Base-by-base conservation (phyloP, 2,888 invertebrate genomes). In the Lomographa bimaculata region DNA sequence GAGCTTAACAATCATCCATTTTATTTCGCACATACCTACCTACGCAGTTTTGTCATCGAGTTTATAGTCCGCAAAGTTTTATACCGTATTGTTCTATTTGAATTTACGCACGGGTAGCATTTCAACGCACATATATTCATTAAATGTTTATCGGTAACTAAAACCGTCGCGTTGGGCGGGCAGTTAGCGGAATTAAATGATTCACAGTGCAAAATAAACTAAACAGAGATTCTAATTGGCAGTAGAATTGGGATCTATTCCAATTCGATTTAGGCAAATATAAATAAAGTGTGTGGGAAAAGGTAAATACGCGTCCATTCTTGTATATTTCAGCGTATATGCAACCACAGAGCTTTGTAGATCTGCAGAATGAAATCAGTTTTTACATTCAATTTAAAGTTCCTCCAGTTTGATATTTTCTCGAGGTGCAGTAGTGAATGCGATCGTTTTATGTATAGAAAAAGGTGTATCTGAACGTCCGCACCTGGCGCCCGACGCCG, bases 391-490 rank as follows among this genome's bases (percentile, higher is more conserved):
- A 46, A 48, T 45, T 43, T 40, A 27, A 34, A 43, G 30, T 43
- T 26, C 21, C 11, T 35, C 8, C 36, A 44, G 41, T 47, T 46
- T 38, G 34, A 38, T 42, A 38, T 45, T 44, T 46, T 24, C 41
- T 41, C 25, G 21, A 42, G 29, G 27, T 50, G 37, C 39, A 50
- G 42, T 26, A 46, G 46, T 33, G 30, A 48, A 34, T 38, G 32
- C 28, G 28, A 49, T 54, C 43, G 44, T 46, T 54, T 47, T 47
- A 49, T 28, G 36, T 37, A 3, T 24, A 50, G 47, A 71, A 69
- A 71, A 73, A 64, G 54, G 59, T 50, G 57, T 59, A 63, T 70
- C 58, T 67, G 52, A 57, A 60, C 44, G 46, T 63, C 67, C 43
- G 62, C 76, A 75, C 71, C 74, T 73, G 72, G 54, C 50, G 36